Evolutionary conservation across 2,888 invertebrate species (phyloP).

Genomic region (Abrostola triplasia): DNA sequence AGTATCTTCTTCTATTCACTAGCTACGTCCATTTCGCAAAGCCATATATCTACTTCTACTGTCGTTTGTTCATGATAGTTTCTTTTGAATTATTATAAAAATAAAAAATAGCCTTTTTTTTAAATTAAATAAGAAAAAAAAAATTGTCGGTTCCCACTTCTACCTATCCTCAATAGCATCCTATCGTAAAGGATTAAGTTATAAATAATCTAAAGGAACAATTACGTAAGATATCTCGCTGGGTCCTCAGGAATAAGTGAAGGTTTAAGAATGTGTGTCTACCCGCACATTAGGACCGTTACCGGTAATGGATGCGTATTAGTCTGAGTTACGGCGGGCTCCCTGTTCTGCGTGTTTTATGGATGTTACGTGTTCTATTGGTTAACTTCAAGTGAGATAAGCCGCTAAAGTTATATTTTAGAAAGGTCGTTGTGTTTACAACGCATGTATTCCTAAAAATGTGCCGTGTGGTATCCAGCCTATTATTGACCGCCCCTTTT

Average conservation of each 20-base stretch:
- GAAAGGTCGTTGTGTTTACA: not conserved
- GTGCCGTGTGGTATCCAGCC: no score
- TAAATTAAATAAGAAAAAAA: no score
- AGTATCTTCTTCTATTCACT: not conserved
- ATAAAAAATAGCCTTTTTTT: no score
- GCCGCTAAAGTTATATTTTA: not conserved
- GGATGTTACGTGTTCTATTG: not conserved
- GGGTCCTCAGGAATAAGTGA: slow-evolving; percentile 12
- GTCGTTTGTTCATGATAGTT: not conserved
- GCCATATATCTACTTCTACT: not conserved
- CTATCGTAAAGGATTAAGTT: not conserved
- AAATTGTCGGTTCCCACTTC: not conserved
- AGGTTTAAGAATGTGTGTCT: slow-evolving; percentile 22
- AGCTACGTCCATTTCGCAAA: not conserved
- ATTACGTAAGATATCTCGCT: not conserved
- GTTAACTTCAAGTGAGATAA: not conserved
- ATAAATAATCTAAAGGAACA: not conserved
- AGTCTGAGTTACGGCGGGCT: slow-evolving; percentile 14
- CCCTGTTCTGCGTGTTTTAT: not conserved
- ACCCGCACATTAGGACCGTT: slow-evolving; percentile 18
- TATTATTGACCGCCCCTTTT: no score
- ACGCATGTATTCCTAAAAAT: not conserved
- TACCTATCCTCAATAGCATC: not conserved
- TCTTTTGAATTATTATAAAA: not conserved
- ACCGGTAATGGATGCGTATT: slow-evolving; percentile 20